Evolutionary conservation across 2,888 invertebrate genomes (phyloP), one percentile per base, ranked within the genome.

Genomic region (Griposia aprilina): DNA sequence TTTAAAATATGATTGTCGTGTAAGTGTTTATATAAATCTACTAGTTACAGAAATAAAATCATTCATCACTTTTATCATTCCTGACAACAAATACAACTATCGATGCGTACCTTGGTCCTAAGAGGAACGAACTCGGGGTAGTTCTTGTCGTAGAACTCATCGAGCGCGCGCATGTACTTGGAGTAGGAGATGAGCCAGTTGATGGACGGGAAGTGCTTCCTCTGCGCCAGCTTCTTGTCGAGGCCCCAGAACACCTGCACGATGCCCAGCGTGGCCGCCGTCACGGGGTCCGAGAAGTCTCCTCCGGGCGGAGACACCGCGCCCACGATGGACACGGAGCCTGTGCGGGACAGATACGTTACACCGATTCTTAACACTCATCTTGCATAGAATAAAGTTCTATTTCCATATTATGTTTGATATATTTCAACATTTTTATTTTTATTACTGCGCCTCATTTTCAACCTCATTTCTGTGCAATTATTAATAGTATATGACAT

Each of bases 211-310:
- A 99, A 99, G 97, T 99, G 99, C 96, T 99, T 99, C 90, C 99
- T 98, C 97, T 99, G 99, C 1, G 99, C 99, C 82, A 99, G 97
- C 94, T 99, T 99, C 97, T 99, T 99, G 97, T 99, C 99, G 93
- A 99, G 97, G 82, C 99, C 99, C 99, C 99, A 99, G 97, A 99
- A 99, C 96, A 99, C 99, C 96, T 99, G 99, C 82, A 99, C 99
- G 94, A 99, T 99, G 97, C 99, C 99, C 83, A 99, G 98, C 26
- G 99, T 99, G 81, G 99, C 99, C 0, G 99, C 99, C 5, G 99
- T 99, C 76, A 99, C 99, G 74, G 99, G 99, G 97, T 99, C 99
- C 30, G 99, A 99, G 98, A 99, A 99, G 97, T 99, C 99, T 97
- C 99, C 99, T 96, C 99, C 99, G 92, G 99, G 99, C 67, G 99